Evolutionary conservation across 2,797 vertebrate genomes (phyloP).

Genomic region (Sylvia borin): DNA sequence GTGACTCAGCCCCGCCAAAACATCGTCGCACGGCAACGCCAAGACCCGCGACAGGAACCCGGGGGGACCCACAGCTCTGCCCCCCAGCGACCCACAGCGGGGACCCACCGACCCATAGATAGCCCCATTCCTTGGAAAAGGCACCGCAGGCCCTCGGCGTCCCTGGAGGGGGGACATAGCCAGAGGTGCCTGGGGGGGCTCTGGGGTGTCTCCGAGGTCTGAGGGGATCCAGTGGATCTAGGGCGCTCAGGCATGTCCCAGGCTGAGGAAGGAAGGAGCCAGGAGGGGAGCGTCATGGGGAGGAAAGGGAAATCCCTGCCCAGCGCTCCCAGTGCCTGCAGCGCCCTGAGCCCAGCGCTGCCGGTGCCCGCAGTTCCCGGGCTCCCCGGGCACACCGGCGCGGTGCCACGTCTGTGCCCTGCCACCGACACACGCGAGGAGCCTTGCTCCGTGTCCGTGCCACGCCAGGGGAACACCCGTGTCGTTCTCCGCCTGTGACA

Average conservation of each 20-base stretch:
- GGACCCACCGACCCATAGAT: not conserved
- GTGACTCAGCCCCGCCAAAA: not conserved
- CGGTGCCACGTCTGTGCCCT: too few species aligned
- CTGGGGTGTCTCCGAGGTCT: too few species aligned
- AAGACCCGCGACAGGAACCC: not conserved
- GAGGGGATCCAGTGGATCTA: not conserved
- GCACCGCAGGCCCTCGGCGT: not conserved
- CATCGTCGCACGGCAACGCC: not conserved
- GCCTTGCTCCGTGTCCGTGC: fast-evolving
- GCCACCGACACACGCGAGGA: not conserved
- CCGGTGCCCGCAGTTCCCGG: not conserved
- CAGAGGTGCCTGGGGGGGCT: too few species aligned
- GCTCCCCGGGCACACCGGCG: too few species aligned
- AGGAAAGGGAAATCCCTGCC: not conserved
- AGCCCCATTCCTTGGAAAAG: not conserved
- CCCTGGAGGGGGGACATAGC: too few species aligned
- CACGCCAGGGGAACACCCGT: not conserved
- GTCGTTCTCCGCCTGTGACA: not conserved
- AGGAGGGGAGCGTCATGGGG: not conserved
- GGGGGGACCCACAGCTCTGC: not conserved
- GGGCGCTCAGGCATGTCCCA: not conserved
- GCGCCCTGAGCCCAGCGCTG: not conserved
- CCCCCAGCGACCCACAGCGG: not conserved
- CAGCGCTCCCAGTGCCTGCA: not conserved
- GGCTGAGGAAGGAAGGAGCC: not conserved